These are phyloP conservation scores for Caenorhabditis macrosperma DNA, from an alignment of 2,888 invertebrate genomes.

Conservation along the genomic window DNA sequence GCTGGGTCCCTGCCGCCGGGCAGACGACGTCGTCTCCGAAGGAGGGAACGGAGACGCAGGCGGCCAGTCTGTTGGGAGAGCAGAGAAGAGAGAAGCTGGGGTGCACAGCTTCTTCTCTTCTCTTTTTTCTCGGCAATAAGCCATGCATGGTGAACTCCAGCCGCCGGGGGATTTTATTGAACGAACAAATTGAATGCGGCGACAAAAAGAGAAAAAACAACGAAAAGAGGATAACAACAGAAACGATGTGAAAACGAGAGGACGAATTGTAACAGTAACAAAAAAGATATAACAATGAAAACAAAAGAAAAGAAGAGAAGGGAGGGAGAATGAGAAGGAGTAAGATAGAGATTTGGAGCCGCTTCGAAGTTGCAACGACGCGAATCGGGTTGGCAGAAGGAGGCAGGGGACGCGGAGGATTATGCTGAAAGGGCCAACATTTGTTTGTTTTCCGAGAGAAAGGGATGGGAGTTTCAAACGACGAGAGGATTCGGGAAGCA, in stretches of 20 bases:
- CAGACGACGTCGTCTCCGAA: slow-evolving; percentile 37
- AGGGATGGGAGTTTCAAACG: neutral
- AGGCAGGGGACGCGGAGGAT: slow-evolving; percentile 13
- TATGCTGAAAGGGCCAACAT: slow-evolving; percentile 50
- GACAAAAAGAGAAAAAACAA: slow-evolving; percentile 36
- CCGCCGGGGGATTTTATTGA: slow-evolving; percentile 26
- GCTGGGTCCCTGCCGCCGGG: slow-evolving; percentile 7
- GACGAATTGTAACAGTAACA: slow-evolving; percentile 34
- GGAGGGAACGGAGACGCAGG: slow-evolving; percentile 26
- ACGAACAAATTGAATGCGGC: slow-evolving; percentile 37
- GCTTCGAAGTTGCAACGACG: slow-evolving; percentile 16
- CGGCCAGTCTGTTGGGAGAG: slow-evolving; percentile 6
- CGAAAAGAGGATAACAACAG: slow-evolving; percentile 45
- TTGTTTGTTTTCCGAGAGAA: slow-evolving; percentile 38
- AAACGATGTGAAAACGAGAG: slow-evolving; percentile 15
- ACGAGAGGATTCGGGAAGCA: neutral
- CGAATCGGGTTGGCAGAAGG: neutral
- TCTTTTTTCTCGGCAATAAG: slow-evolving; percentile 20
- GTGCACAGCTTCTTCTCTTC: slow-evolving; percentile 31
- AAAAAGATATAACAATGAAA: slow-evolving; percentile 30
- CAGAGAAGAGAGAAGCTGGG: slow-evolving; percentile 14
- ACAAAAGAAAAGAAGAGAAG: slow-evolving; percentile 13
- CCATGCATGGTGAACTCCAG: slow-evolving; percentile 3
- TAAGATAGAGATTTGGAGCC: slow-evolving; percentile 34
- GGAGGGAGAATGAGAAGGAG: neutral